These are phyloP conservation scores for Pseudopodoces humilis DNA, from an alignment of 2,113 vertebrate species.

Conservation along the genomic window DNA sequence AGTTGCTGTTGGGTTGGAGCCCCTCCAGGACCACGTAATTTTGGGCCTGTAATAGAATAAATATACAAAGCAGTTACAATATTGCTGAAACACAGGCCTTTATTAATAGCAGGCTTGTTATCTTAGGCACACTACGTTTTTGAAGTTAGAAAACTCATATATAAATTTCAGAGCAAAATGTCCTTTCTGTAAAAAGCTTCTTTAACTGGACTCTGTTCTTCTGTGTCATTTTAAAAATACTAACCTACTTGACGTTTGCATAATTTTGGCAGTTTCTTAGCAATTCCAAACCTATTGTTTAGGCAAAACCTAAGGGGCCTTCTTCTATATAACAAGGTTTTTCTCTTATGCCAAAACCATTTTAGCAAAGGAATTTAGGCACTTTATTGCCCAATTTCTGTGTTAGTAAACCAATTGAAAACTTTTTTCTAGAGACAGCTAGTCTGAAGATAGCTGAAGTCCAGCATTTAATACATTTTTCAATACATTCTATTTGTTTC, in stretches of 20 bases:
- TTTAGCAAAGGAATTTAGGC: neutral
- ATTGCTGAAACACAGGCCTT: neutral
- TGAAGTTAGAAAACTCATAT: neutral
- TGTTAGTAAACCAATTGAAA: neutral
- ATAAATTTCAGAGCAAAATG: neutral
- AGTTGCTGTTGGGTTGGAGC: constrained; percentile 84
- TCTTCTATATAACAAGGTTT: neutral
- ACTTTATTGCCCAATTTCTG: neutral
- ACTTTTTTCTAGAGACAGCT: neutral
- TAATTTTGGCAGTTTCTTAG: neutral
- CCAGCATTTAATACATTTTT: neutral
- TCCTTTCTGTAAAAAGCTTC: neutral
- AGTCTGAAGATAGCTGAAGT: neutral
- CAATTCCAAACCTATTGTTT: neutral
- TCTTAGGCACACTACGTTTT: neutral
- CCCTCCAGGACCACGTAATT: constrained; percentile 84
- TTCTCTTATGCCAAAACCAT: neutral
- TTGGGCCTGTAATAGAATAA: constrained; percentile 75
- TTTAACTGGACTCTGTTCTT: neutral
- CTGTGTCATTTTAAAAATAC: neutral
- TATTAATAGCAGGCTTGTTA: constrained; percentile 9
- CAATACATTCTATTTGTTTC: neutral
- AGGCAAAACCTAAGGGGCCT: neutral
- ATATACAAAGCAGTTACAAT: neutral
- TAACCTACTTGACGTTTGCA: neutral